Conservation (phyloP, 2,797 vertebrate species). For the Austrolebias charrua region DNA sequence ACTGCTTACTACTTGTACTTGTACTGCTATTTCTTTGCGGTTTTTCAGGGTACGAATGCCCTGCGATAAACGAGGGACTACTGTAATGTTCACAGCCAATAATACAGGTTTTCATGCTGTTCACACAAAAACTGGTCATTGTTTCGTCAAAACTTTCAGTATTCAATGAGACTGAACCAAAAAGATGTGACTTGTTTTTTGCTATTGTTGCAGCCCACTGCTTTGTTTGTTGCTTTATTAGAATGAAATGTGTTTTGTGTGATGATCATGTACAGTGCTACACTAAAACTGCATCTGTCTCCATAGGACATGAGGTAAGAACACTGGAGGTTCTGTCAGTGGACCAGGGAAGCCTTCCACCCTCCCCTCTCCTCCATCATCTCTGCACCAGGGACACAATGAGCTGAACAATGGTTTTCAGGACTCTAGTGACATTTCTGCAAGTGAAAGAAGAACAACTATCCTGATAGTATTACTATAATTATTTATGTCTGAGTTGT, state of each 20-base stretch:
- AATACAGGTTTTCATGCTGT: too few species aligned
- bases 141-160: too few species aligned
- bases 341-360: slow-evolving; percentile 39
- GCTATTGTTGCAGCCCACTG: too few species aligned
- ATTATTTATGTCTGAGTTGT: slow-evolving; percentile 79
- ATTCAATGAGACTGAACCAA: too few species aligned
- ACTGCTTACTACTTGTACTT: too few species aligned
- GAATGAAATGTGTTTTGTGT: not conserved
- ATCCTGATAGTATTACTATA: slow-evolving; percentile 60
- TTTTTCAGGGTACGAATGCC: too few species aligned
- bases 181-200: too few species aligned
- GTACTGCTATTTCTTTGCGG: too few species aligned
- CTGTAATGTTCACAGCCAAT: too few species aligned
- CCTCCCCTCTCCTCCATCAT: slow-evolving; percentile 47
- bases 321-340: slow-evolving; percentile 24
- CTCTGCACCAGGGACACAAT: slow-evolving; percentile 43
- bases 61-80: too few species aligned
- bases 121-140: too few species aligned
- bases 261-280: not conserved
- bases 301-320: slow-evolving; percentile 82
- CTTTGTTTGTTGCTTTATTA: not conserved
- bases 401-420: slow-evolving; percentile 45
- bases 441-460: slow-evolving; percentile 65
- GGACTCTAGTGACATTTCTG: slow-evolving; percentile 53
- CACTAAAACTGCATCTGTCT: not conserved